These are phyloP conservation scores for Linnaemya vulpina DNA, from an alignment of 2,888 invertebrate genomes.

Conservation along the genomic window DNA sequence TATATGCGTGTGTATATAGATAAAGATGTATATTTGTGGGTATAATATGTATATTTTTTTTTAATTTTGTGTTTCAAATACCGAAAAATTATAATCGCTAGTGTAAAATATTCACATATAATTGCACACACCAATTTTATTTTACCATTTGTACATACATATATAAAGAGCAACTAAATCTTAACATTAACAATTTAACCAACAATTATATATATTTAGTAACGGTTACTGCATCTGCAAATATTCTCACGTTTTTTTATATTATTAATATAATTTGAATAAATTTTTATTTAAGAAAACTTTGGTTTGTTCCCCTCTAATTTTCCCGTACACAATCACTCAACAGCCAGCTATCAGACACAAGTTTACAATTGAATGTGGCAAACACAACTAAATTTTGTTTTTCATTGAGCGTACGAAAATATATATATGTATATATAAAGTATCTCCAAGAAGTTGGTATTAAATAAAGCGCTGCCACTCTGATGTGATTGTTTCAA, in stretches of 20 bases:
- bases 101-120: background rate
- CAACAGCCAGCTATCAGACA: conserved; percentile 26
- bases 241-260: conserved; percentile 61
- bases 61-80: conserved; percentile 13
- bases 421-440: too few species aligned
- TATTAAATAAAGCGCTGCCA: conserved; percentile 1
- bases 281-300: conserved; percentile 34
- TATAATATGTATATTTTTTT: conserved; percentile 7
- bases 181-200: background rate
- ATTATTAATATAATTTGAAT: conserved; percentile 52
- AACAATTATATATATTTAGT: background rate
- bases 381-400: conserved; percentile 61
- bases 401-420: conserved; percentile 49
- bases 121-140: background rate
- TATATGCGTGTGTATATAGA: too few species aligned
- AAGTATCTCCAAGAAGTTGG: conserved; percentile 8
- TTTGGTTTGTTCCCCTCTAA: background rate
- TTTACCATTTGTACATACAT: background rate
- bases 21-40: too few species aligned
- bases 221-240: conserved; percentile 8
- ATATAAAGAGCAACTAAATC: background rate
- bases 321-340: conserved; percentile 43
- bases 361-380: conserved; percentile 49
- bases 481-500: background rate
- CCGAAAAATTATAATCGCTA: conserved; percentile 13